Percentiles rank a stretch among this genome's conserved stretches.
Evolutionary conservation across 35 echinoderm and acorn worm species (phyloP).

Genomic region (Apostichopus californicus): DNA sequence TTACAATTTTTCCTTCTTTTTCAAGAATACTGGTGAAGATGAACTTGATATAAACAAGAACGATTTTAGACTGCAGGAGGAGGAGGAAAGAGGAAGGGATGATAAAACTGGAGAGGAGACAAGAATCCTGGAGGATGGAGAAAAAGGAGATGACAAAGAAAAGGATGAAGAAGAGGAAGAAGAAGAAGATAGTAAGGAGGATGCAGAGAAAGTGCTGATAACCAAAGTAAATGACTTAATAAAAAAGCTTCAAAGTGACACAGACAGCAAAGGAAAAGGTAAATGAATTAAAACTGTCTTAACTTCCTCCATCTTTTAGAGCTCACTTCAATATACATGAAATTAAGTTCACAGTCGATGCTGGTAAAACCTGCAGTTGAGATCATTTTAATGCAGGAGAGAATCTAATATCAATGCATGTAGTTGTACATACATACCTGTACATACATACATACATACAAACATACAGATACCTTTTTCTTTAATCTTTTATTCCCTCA

Average conservation of each 20-base stretch:
- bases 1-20: background rate
- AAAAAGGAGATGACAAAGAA: constrained; percentile 42
- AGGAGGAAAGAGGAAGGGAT: background rate
- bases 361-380: too few relatives aligned
- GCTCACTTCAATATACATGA: too few relatives aligned
- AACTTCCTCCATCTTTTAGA: too few relatives aligned
- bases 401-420: too few relatives aligned
- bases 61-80: background rate
- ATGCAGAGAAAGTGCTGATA: constrained; percentile 40
- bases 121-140: constrained; percentile 3
- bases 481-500: too few relatives aligned
- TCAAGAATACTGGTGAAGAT: background rate
- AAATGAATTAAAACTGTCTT: too few relatives aligned
- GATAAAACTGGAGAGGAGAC: background rate
- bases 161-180: constrained; percentile 34
- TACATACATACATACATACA: too few relatives aligned
- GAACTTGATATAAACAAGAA: too few relatives aligned
- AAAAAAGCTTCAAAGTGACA: constrained; percentile 42
- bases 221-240: constrained; percentile 71
- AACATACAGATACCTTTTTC: too few relatives aligned
- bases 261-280: background rate
- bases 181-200: constrained; percentile 46
- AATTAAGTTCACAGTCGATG: too few relatives aligned
- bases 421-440: too few relatives aligned
- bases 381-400: too few relatives aligned